Evolutionary conservation across 92 coral and sea anemone species (phyloP).

Genomic region (Zoanthus solanderi): DNA sequence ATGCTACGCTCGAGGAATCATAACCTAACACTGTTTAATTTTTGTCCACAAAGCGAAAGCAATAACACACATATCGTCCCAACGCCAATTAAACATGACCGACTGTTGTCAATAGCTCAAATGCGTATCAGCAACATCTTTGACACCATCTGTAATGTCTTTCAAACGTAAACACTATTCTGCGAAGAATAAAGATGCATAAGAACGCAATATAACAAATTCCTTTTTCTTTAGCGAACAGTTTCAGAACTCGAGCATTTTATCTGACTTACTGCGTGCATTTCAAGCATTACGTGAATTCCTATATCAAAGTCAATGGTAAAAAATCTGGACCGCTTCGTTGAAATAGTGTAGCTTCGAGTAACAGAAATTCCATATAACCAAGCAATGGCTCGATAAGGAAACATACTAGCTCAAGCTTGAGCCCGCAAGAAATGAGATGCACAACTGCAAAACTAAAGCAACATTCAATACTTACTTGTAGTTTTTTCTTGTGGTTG

Average conservation of each 20-base stretch:
- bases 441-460: slow-evolving; percentile 49
- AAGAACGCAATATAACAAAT: background rate
- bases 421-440: slow-evolving; percentile 24
- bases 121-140: slow-evolving; percentile 19
- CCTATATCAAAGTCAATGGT: background rate
- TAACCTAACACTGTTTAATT: background rate
- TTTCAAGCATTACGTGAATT: slow-evolving; percentile 22
- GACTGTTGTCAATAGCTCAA: background rate
- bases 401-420: slow-evolving; percentile 31
- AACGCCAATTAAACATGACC: background rate
- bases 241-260: background rate
- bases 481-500: slow-evolving; percentile 72
- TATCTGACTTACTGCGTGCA: background rate
- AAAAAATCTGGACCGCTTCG: slow-evolving; percentile 31
- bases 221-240: background rate
- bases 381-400: slow-evolving; percentile 28
- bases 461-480: slow-evolving; percentile 71
- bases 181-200: background rate
- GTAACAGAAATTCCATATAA: background rate
- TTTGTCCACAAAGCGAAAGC: background rate
- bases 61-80: background rate
- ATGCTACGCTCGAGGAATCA: slow-evolving; percentile 14
- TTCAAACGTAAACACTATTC: background rate
- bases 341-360: slow-evolving; percentile 25
- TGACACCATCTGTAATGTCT: slow-evolving; percentile 15